Conservation (phyloP, 2,797 vertebrate species). For the Melanotaenia maccullochi region DNA sequence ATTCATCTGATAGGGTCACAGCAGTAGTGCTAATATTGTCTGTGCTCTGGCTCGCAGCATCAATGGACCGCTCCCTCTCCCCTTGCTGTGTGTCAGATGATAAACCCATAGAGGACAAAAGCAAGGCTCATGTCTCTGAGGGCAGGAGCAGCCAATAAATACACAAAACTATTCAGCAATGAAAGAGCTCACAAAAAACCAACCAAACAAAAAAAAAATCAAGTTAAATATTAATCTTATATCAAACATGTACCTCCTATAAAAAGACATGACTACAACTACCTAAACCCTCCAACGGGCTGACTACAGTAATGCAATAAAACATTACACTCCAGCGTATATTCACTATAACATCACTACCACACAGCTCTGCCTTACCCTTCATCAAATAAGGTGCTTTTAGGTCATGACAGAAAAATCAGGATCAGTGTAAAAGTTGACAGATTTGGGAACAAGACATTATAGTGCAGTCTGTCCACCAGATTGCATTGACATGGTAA, state of each 20-base stretch:
- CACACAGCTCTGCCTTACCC: background rate
- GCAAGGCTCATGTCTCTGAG: background rate
- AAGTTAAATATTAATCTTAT: background rate
- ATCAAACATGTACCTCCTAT: background rate
- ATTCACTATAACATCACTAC: background rate
- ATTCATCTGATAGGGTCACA: constrained; percentile 56
- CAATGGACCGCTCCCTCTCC: constrained; percentile 8
- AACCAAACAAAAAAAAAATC: background rate
- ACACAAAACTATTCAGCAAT: constrained; percentile 1
- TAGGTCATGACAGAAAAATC: background rate
- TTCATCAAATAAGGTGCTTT: background rate
- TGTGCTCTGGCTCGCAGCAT: constrained; percentile 33
- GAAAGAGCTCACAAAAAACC: background rate
- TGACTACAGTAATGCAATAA: background rate
- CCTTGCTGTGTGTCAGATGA: constrained; percentile 15
- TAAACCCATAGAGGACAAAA: constrained; percentile 21
- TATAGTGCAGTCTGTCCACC: background rate
- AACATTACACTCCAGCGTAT: background rate
- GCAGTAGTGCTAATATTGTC: constrained; percentile 47
- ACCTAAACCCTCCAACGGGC: background rate
- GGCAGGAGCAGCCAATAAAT: background rate
- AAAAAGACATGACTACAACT: background rate
- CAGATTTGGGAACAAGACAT: background rate
- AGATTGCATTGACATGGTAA: background rate
- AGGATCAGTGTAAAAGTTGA: background rate